Evolutionary conservation across 30 jellyfish, hydroid and myxozoan genomes (phyloP), one percentile per base, ranked within the genome.

Genomic region (Pelagia noctiluca): DNA sequence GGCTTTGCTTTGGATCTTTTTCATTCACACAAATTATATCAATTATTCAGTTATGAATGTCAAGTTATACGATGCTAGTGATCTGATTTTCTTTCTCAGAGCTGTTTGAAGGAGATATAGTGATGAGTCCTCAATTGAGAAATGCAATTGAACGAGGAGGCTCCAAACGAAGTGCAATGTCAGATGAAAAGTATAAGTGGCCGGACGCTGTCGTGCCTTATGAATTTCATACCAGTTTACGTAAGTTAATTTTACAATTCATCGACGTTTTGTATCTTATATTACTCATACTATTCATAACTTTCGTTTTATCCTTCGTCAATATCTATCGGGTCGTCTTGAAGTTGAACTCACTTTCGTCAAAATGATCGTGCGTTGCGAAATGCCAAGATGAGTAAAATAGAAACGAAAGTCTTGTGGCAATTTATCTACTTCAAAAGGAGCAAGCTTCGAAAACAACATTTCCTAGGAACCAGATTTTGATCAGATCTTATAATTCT

Each of bases 101-200:
- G 64, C 36, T 88, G 60, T 94, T 94, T 49, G 99, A 94, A 78
- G 99, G 99, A 5, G 99, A 94, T 76, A 94, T 94, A 86, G 95
- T 86, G 48, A 94, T 94, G 99, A 92, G 73, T 49, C 46, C 90
- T 2, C 80, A 61, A 3, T 50, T 94, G 33, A 77, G 99, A 4
- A 42, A 88, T 18, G 89, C 92, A 0, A 96, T 94, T 1, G 74
- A 83, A 2, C 95, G 96, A 32, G 42, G 29, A 19, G 31, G 31
- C 16, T 72, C 85, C 1, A 94, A 94, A 71, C 80, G 97, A 67
- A 94, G 99, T 84, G 99, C 99, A 0, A 36, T 83, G 25, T 24
- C 53, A n/a, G 90, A 50, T 19, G 62, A 76, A 10, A 78, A 49
- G 21, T 76, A 81, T 46, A 97, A 83, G 48, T 94, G 99, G 99